Evolutionary conservation across 2,888 invertebrate genomes (phyloP).

Genomic region (Eupithecia abbreviata): DNA sequence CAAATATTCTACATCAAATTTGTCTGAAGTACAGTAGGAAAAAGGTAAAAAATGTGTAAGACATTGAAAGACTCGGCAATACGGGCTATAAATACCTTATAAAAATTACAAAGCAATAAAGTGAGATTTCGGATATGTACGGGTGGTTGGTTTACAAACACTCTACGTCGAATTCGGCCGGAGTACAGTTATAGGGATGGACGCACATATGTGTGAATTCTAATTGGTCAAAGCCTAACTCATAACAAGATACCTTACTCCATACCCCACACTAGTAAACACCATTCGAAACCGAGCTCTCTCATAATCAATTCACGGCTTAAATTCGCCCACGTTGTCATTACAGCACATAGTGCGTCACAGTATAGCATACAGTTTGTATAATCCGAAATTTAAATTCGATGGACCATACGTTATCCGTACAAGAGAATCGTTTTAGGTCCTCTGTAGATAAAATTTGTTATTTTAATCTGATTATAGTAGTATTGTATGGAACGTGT

Average conservation of each 20-base stretch:
- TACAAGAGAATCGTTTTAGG: constrained; percentile 79
- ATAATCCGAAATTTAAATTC: constrained; percentile 77
- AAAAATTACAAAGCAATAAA: no score
- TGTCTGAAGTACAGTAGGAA: no score
- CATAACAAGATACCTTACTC: constrained; percentile 18
- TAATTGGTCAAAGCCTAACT: no score
- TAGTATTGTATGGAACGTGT: not conserved
- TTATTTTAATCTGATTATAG: constrained; percentile 41
- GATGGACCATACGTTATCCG: constrained; percentile 76
- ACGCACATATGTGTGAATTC: no score
- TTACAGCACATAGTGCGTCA: constrained; percentile 30
- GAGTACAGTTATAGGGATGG: no score
- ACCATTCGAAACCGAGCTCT: constrained; percentile 47
- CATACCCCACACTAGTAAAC: constrained; percentile 30
- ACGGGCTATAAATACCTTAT: no score
- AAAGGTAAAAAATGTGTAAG: no score
- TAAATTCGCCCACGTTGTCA: constrained; percentile 55
- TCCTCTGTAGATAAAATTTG: constrained; percentile 52
- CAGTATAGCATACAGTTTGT: constrained; percentile 50
- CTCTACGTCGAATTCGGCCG: no score
- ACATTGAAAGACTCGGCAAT: no score
- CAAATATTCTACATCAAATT: no score
- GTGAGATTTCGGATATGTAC: no score
- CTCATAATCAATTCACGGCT: constrained; percentile 55
- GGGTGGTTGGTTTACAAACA: no score